Evolutionary conservation across 2,888 invertebrate genomes (phyloP), one percentile per base, ranked within the genome.

Genomic region (Drosophila histrio): DNA sequence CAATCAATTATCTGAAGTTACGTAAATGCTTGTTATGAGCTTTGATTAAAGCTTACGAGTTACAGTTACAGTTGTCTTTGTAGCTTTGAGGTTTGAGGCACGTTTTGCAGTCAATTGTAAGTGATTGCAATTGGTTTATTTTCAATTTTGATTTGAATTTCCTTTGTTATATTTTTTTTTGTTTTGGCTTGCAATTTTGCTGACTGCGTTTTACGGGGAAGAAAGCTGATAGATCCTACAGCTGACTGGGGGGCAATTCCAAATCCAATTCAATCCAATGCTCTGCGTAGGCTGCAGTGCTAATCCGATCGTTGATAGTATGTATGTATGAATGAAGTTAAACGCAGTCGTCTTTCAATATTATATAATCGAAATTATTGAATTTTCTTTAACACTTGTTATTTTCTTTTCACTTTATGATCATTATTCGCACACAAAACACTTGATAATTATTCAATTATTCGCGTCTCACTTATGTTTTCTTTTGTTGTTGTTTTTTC

Each of bases 1-100:
- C 64, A 74, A 74, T 60, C 77, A 77, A 76, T 74, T 77, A 77
- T 69, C 65, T 65, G 62, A 56, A 69, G 87, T 83, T 83, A 87
- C 84, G 84, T 83, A 83, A 83, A 80, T 67, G 70, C 65, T 68
- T 53, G 60, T 61, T 58, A 21, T 49, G 47, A 70, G 72, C 72
- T 80, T 69, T 49, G 59, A 50, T 62, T 71, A 67, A 80, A 80
- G 74, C 76, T 79, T 67, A 47, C 38, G 52, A 57, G 57, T 67
- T 73, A 13, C 52, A 47, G 54, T 68, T 78, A 21, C 54, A 52
- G 32, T 68, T 70, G 62, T 66, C 57, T 65, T 68, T 63, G 49
- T 69, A 43, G 59, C 46, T 68, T 56, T 43, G 17, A 36, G 53
- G 44, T 61, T 57, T 64, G 46, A 75, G 83, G 83, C 79, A 81